These are phyloP conservation scores for Odontamblyopus rebecca DNA, from an alignment of 2,797 vertebrate species.

Conservation along the genomic window DNA sequence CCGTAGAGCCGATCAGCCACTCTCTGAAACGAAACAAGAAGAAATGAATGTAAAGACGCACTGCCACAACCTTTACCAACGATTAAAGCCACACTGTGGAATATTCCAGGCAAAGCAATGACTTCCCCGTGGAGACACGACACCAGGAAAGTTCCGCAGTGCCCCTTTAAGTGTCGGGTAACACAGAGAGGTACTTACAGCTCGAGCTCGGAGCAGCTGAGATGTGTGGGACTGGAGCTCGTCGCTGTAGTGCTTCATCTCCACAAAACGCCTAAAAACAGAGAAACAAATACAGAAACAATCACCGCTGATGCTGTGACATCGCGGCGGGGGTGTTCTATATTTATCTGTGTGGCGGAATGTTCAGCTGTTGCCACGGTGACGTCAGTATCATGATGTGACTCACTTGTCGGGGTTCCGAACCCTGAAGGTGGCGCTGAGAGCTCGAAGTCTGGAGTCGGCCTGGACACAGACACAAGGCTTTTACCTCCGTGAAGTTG, in stretches of 20 bases:
- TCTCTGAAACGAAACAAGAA: slow-evolving; percentile 70
- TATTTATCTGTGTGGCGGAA: too few relatives aligned
- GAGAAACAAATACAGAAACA: neutral
- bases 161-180: neutral
- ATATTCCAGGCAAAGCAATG: too few relatives aligned
- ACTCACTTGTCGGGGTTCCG: slow-evolving; percentile 94
- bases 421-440: slow-evolving; percentile 97
- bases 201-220: slow-evolving; percentile 93
- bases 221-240: slow-evolving; percentile 93
- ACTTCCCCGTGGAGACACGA: too few relatives aligned
- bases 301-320: too few relatives aligned
- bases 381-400: neutral
- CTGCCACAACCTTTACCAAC: too few relatives aligned
- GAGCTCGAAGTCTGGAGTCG: slow-evolving; percentile 93
- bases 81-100: too few relatives aligned
- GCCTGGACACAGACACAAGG: slow-evolving; percentile 69
- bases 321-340: too few relatives aligned
- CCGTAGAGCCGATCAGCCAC: slow-evolving; percentile 95
- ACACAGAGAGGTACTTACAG: slow-evolving; percentile 75
- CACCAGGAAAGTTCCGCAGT: neutral
- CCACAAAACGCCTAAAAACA: slow-evolving; percentile 84
- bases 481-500: too few relatives aligned
- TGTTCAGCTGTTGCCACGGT: too few relatives aligned
- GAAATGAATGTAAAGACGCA: too few relatives aligned
- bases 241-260: slow-evolving; percentile 94